These are phyloP conservation scores for Plusia festucae DNA, from an alignment of 2,888 invertebrate species.

Conservation along the genomic window DNA sequence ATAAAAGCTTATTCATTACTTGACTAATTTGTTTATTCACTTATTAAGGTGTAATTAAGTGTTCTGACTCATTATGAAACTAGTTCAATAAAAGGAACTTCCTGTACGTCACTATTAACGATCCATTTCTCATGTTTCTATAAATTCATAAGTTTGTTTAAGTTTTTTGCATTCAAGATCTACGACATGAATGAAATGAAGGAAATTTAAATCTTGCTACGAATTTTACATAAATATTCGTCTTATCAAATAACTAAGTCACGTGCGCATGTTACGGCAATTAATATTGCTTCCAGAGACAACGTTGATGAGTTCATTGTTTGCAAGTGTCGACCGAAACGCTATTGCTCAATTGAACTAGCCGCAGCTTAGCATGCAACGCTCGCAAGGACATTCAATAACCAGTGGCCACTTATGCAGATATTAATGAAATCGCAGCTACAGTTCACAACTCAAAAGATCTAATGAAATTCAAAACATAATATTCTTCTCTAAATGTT, in stretches of 20 bases:
- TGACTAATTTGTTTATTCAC: background rate
- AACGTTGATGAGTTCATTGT: conserved; percentile 84
- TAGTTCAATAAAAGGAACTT: conserved; percentile 12
- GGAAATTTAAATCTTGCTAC: background rate
- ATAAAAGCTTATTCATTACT: conserved; percentile 22
- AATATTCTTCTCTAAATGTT: background rate
- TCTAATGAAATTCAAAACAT: conserved; percentile 8
- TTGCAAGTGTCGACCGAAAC: conserved; percentile 81
- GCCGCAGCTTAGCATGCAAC: conserved; percentile 66
- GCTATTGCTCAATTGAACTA: conserved; percentile 76
- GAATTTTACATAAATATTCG: too few species aligned
- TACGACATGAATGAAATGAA: background rate
- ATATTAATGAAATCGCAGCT: conserved; percentile 24
- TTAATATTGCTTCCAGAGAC: conserved; percentile 79
- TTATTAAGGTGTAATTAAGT: background rate
- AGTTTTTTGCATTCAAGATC: background rate
- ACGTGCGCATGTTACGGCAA: conserved; percentile 70
- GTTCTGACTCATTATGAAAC: conserved; percentile 13
- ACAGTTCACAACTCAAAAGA: conserved; percentile 13
- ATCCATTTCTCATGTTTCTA: background rate
- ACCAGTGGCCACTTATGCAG: conserved; percentile 62
- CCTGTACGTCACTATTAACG: conserved; percentile 23
- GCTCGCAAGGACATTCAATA: conserved; percentile 73
- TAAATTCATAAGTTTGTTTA: background rate
- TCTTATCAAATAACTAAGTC: conserved; percentile 66